Evolutionary conservation across 2,888 invertebrate species (phyloP).

Genomic region (Tinea pellionella): DNA sequence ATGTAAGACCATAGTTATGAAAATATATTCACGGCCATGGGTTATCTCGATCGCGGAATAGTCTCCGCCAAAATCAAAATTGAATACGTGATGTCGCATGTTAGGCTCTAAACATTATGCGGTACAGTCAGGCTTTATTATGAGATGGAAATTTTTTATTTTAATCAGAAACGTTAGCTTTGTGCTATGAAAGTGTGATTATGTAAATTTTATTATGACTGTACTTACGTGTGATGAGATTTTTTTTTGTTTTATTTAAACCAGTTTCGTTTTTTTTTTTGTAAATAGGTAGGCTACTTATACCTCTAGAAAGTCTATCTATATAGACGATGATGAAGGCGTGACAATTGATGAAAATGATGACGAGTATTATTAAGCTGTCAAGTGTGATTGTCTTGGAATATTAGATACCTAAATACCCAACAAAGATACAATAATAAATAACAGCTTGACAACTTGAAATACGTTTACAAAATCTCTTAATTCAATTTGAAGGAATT

Average conservation of each 20-base stretch:
- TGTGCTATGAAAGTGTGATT: conserved; percentile 2
- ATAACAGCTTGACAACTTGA: neutral
- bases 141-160: conserved; percentile 12
- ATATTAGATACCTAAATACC: too few relatives aligned
- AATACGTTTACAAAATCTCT: neutral
- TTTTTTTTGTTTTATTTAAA: neutral
- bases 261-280: neutral
- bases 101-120: neutral
- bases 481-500: conserved; percentile 30
- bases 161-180: conserved; percentile 12
- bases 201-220: conserved; percentile 12
- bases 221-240: neutral
- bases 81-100: conserved; percentile 45
- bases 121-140: conserved; percentile 3
- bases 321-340: too few relatives aligned
- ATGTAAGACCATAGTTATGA: neutral
- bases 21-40: neutral
- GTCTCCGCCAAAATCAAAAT: conserved; percentile 30
- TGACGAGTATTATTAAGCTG: too few relatives aligned
- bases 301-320: too few relatives aligned
- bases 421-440: neutral
- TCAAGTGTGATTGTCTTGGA: too few relatives aligned
- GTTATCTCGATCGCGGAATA: conserved; percentile 21
- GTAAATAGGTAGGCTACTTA: too few relatives aligned
- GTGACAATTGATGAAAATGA: too few relatives aligned